Evolutionary conservation across 2,888 invertebrate species (phyloP).

Genomic region (Thyatira batis): DNA sequence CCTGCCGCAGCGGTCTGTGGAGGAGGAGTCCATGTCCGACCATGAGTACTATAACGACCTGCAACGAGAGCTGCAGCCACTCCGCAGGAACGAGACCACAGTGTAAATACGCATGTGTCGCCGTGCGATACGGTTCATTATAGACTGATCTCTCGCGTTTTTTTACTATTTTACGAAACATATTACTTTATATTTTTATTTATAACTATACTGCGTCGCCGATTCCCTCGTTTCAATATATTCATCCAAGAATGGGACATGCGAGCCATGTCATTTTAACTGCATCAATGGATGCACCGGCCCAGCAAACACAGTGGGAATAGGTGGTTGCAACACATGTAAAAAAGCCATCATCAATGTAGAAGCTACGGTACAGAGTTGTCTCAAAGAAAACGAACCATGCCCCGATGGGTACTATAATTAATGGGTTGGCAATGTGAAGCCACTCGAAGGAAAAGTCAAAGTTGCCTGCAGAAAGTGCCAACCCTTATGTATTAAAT

Average conservation of each 20-base stretch:
- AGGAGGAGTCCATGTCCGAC: constrained; percentile 92
- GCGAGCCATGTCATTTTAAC: constrained; percentile 91
- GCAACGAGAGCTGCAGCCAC: constrained; percentile 93
- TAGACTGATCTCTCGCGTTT: constrained; percentile 55
- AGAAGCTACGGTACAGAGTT: constrained; percentile 86
- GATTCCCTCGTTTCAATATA: constrained; percentile 93
- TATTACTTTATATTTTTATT: too few species aligned
- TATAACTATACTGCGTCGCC: constrained; percentile 92
- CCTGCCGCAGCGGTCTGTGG: constrained; percentile 75
- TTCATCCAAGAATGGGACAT: constrained; percentile 87
- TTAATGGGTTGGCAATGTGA: constrained; percentile 91
- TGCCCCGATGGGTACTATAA: constrained; percentile 93
- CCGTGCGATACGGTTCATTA: constrained; percentile 23
- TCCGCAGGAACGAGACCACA: constrained; percentile 91
- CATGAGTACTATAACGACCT: constrained; percentile 98
- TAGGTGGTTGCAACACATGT: constrained; percentile 94
- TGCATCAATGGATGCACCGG: constrained; percentile 96
- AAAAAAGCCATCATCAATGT: constrained; percentile 93
- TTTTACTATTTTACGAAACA: not conserved
- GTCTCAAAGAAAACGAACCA: constrained; percentile 89
- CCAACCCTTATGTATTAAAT: constrained; percentile 93
- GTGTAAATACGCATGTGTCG: constrained; percentile 74
- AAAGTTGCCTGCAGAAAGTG: constrained; percentile 95
- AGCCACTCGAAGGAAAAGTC: constrained; percentile 90
- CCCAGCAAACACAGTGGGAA: constrained; percentile 90